Evolutionary conservation across 92 coral and sea anemone species (phyloP), one percentile per base, ranked within the genome.

Genomic region (Plumapathes pennacea): DNA sequence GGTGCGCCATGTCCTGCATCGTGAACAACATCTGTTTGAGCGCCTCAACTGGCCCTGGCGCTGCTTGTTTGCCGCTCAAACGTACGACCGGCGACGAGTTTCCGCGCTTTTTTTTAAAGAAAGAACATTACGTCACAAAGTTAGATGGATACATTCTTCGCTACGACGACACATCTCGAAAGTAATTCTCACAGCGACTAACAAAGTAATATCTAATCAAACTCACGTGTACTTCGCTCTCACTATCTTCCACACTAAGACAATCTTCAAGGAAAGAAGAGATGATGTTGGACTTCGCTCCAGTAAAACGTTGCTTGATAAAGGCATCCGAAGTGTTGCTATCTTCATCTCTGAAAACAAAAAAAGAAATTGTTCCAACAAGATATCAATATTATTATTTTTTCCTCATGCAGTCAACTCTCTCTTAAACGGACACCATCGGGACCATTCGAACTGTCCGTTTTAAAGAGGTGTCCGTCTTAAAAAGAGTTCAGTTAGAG

Each of bases 21-120:
- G 98, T 84, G 32, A 92, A 92, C 9, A 92, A 64, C 96, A 92
- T 92, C 53, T 92, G 85, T 54, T 92, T 92, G 2, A 92, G 70
- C 4, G 98, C 96, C 43, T 92, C 98, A 17, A 88, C 96, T 4
- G 98, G 98, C 25, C 98, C 96, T 34, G 89, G 88, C 42, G 88
- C 96, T 40, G 77, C 73, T 59, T 71, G 85, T 36, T 82, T 62
- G 28, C 96, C 96, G 48, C 86, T 87, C 31, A 82, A 77, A 27
- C 84, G 72, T 21, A 26, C 60, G 32, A 57, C 48, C 15, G 66
- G 67, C 11, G 67, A 32, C n/a, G 13, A 4, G 27, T 8, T 36
- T 3, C 46, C 52, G 36, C 37, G 46, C 27, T 50, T 53, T 72
- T 45, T 13, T n/a, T n/a, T n/a, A n/a, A n/a, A n/a, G n/a, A n/a